phyloP scores from a whole-genome alignment of 2,797 vertebrate species.

The Nothura maculosa region DNA sequence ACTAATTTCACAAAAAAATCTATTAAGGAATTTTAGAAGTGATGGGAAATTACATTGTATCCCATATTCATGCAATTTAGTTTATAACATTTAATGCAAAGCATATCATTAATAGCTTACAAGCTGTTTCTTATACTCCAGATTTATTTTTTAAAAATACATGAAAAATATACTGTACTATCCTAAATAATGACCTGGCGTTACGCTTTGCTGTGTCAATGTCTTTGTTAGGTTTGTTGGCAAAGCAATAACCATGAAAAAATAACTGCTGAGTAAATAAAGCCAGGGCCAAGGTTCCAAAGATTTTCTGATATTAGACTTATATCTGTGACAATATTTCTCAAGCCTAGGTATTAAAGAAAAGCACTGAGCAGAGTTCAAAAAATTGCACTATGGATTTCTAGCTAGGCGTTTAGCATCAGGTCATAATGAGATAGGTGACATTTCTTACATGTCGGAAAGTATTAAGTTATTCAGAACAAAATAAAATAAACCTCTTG shows the following conservation, averaged over 20 bases:
- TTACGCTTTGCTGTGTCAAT: not conserved
- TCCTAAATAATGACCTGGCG: conserved; percentile 22
- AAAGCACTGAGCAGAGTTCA: not conserved
- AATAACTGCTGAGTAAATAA: not conserved
- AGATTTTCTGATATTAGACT: not conserved
- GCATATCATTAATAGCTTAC: conserved; percentile 51
- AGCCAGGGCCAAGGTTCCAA: not conserved
- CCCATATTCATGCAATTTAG: conserved; percentile 60
- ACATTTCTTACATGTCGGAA: not conserved
- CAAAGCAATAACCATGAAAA: not conserved
- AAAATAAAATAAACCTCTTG: not conserved
- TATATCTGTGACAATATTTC: not conserved
- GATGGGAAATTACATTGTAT: conserved; percentile 45
- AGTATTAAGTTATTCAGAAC: not conserved
- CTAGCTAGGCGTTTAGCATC: not conserved
- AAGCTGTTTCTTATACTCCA: conserved; percentile 35
- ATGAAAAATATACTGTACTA: not conserved
- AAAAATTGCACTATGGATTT: not conserved
- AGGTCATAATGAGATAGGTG: not conserved
- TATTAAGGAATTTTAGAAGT: conserved; percentile 64
- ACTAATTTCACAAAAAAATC: conserved; percentile 53
- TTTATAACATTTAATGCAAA: conserved; percentile 57
- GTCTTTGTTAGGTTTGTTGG: not conserved
- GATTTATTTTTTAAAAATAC: conserved; percentile 17
- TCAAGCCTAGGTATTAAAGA: not conserved